Conservation (phyloP, 2,888 invertebrate genomes). For the Nomada ruficornis region DNA sequence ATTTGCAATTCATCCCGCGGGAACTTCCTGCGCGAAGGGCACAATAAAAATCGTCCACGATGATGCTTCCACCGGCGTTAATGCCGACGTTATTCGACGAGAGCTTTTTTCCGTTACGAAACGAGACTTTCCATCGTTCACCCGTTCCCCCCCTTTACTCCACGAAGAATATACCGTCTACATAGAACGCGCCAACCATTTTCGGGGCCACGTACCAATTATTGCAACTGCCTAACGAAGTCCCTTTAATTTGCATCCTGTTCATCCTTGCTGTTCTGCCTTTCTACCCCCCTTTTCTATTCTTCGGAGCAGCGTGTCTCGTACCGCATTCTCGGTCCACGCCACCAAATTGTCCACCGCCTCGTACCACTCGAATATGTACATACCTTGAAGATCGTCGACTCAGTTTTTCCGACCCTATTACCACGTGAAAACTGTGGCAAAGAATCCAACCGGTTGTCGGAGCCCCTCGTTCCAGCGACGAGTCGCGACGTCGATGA, state of each 20-base stretch:
- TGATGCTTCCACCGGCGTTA: slow-evolving; percentile 4
- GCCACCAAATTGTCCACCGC: not conserved
- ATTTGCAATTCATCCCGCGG: slow-evolving; percentile 3
- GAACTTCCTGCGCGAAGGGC: not conserved
- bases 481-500: not conserved
- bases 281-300: not conserved
- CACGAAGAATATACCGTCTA: not conserved
- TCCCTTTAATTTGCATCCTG: slow-evolving; percentile 54
- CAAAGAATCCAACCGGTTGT: slow-evolving; percentile 45
- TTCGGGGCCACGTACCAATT: slow-evolving; percentile 64
- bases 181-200: slow-evolving; percentile 9
- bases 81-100: slow-evolving; percentile 27
- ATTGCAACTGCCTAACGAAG: slow-evolving; percentile 70
- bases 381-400: slow-evolving; percentile 37
- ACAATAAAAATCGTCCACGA: slow-evolving; percentile 10
- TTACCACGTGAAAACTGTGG: slow-evolving; percentile 51
- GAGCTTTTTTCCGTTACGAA: not conserved
- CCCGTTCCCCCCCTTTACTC: not conserved
- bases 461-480: slow-evolving; percentile 15
- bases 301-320: not conserved
- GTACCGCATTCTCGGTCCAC: slow-evolving; percentile 4
- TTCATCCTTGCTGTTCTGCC: not conserved
- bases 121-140: slow-evolving; percentile 20
- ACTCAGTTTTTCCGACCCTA: slow-evolving; percentile 62
- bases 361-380: not conserved